A percentile compares a stretch with the other conserved stretches of the same genome.
These are phyloP conservation scores for Seira ritae DNA, from an alignment of 2,888 invertebrate species.

Conservation along the genomic window DNA sequence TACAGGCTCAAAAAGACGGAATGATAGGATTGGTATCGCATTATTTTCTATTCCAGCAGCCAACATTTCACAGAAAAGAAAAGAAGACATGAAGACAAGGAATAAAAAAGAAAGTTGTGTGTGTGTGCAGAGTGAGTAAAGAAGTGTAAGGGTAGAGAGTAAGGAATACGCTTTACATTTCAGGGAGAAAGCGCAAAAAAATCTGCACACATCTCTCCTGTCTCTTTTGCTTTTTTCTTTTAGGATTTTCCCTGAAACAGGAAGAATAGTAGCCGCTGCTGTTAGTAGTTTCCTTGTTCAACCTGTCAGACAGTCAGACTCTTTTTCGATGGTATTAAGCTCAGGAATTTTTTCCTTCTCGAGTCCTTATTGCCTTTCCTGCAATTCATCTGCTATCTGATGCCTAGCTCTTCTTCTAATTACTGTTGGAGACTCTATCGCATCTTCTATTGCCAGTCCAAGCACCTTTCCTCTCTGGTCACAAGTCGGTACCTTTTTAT, in stretches of 20 bases:
- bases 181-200: background rate
- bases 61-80: background rate
- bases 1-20: slow-evolving; percentile 42
- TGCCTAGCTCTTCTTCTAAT: background rate
- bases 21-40: slow-evolving; percentile 47
- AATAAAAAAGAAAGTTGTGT: background rate
- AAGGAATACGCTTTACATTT: too few species aligned
- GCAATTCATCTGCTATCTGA: slow-evolving; percentile 20
- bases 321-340: slow-evolving; percentile 17
- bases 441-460: background rate
- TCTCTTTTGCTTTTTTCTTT: background rate
- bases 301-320: slow-evolving; percentile 37
- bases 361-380: slow-evolving; percentile 38
- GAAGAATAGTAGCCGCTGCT: slow-evolving; percentile 2
- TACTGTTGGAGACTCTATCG: background rate
- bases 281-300: background rate
- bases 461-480: background rate
- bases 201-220: too few species aligned
- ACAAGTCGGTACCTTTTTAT: background rate
- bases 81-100: background rate
- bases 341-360: slow-evolving; percentile 9
- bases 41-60: slow-evolving; percentile 24
- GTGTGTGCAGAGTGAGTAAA: too few species aligned
- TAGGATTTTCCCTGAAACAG: background rate
- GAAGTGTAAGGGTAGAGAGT: too few species aligned